Base-by-base conservation (phyloP, 2,888 invertebrate species). In the Pollenia amentaria region DNA sequence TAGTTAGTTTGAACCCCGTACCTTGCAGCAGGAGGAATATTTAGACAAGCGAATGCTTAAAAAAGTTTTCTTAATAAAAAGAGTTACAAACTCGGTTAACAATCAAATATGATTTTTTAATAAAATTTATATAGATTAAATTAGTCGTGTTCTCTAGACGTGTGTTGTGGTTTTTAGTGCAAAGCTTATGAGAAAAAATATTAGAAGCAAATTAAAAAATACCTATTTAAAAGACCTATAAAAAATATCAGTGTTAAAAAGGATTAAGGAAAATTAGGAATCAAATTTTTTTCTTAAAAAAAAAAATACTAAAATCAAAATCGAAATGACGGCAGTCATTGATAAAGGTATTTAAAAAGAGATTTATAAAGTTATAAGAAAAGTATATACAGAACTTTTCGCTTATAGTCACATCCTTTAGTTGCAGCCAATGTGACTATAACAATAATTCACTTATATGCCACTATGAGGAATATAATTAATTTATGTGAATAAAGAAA, bases 321-420 rank as follows among this genome's bases (percentile, higher is more conserved):
- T 12, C 12, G 29, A 57, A 16, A 81, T 81, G 81, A 57, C 73
- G 2, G 9, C 18, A 18, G 48, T 42, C 51, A 10, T 67, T 9
- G 44, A 81, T 14, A 81, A 81, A 73, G 81, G 81, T 80, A 80
- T 29, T 29, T 29, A 29, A 64, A 11, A 21, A 60, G 38, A 11
- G 21, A 11, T 21, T 14, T 42, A 29, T 1, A 29, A 6, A 6
- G 6, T 29, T 29, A 29, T 29, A 29, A 29, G 6, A 29, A 29
- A 0, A 29, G 29, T 29, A 29, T 6, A 29, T 29, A 29, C n/a
- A n/a, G n/a, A n/a, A n/a, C n/a, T n/a, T n/a, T n/a, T n/a, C n/a
- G n/a, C n/a, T n/a, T n/a, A n/a, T n/a, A n/a, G n/a, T n/a, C n/a
- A n/a, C n/a, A n/a, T n/a, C n/a, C n/a, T n/a, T n/a, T n/a, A n/a